Base-by-base conservation (phyloP, 2,797 vertebrate genomes). In the Eulemur rubriventer region DNA sequence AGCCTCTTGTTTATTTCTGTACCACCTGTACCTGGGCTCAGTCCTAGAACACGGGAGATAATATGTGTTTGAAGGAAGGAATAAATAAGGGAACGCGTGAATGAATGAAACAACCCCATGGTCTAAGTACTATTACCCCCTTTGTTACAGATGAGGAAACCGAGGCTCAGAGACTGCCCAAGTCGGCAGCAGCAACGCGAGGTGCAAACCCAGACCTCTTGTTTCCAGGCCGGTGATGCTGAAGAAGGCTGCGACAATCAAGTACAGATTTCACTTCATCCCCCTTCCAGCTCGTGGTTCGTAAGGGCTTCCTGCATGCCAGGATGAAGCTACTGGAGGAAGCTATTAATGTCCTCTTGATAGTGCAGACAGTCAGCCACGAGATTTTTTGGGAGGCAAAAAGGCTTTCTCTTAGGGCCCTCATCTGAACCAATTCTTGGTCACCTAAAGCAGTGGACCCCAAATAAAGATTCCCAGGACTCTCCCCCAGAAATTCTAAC, bases 251-350 rank as follows among this genome's bases (percentile, higher is more conserved):
- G 18, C 61, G 24, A 59, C 70, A 92, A 65, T 18, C 14, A 55
- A 79, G 33, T 26, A 4, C 48, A n/a, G 22, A 52, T 33, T 84
- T 70, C 33, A 7, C 87, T 75, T 80, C 59, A 57, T 91, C 91
- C 83, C 70, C 92, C 46, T 80, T 70, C 59, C 67, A 88, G 17
- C 33, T 82, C 11, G 78, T 50, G 65, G 82, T 89, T 88, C 86
- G 48, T 82, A 85, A 94, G 92, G 80, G 96, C 79, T 93, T 89
- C 83, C 90, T 86, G 59, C 20, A 22, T 69, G 41, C 63, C 48
- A 65, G 43, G 65, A 59, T 55, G 41, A 67, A n/a, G 43, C 30
- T 50, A 65, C 26, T 17, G 52, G 48, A 8, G 30, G 41, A 91
- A 70, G 55, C 73, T 46, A 38, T 88, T 84, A 73, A 67, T 73